Evolutionary conservation across 2,888 invertebrate genomes (phyloP).

Genomic region (Himalopsyche anomala): DNA sequence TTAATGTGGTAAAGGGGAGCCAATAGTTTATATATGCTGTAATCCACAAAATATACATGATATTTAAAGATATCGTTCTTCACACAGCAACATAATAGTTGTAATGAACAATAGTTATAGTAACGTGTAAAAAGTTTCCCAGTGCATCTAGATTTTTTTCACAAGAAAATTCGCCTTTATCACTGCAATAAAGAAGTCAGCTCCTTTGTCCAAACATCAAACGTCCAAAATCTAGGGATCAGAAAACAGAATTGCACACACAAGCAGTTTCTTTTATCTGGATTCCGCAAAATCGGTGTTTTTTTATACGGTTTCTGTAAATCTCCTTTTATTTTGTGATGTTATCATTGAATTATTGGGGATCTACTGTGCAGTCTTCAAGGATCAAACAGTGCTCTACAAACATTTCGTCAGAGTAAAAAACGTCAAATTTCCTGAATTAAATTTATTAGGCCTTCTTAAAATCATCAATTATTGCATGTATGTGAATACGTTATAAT

Average conservation of each 20-base stretch:
- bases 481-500: no score
- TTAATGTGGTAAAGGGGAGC: no score
- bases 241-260: slow-evolving; percentile 46
- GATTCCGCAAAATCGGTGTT: slow-evolving; percentile 43
- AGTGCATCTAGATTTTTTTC: no score
- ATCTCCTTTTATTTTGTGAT: slow-evolving; percentile 64
- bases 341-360: slow-evolving; percentile 65
- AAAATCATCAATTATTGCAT: no score
- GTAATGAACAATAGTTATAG: no score
- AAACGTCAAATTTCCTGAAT: no score
- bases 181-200: neutral
- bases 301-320: slow-evolving; percentile 53
- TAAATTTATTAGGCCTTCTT: no score
- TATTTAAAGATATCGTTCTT: no score
- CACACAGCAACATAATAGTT: no score
- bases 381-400: slow-evolving; percentile 13
- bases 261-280: slow-evolving; percentile 49
- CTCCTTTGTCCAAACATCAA: slow-evolving; percentile 44
- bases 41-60: no score
- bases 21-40: no score
- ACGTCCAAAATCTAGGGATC: slow-evolving; percentile 55
- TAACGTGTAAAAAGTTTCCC: no score
- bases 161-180: neutral
- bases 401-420: neutral
- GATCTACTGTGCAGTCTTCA: slow-evolving; percentile 48